Evolutionary conservation across 2,888 invertebrate genomes (phyloP), one percentile per base, ranked within the genome.

Genomic region (Spodoptera littoralis): DNA sequence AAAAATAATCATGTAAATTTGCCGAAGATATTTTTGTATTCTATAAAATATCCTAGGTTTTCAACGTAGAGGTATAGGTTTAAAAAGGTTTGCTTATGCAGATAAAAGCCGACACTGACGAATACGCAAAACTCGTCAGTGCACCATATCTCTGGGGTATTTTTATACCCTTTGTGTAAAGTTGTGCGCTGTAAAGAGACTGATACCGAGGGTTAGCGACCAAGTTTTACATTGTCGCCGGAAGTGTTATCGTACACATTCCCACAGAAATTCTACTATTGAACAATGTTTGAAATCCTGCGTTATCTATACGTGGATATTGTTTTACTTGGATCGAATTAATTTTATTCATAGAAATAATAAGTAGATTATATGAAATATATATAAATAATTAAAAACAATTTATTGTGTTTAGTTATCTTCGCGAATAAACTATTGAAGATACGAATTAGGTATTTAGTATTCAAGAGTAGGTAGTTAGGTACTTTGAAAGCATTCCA

Each of bases 241-340:
- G 64, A 41, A 44, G 42, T 36, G 50, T 63, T 73, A 65, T 70
- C 62, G 66, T 60, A 70, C 69, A 65, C 70, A 71, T 70, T 67
- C 67, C 52, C 64, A 49, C 50, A 53, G 73, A 49, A 62, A 62
- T 55, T 41, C 18, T 11, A n/a, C 42, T 41, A 24, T 41, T 57
- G 52, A 45, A 70, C 57, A 58, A 63, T 66, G 30, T 36, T 63
- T 44, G 42, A 30, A 41, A 36, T 36, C 11, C 52, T 18, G n/a
- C 51, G 11, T 63, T 54, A 50, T 67, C 50, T 42, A 51, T 61
- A 45, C n/a, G 18, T n/a, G 9, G 8, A 51, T 6, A 62, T 61
- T 13, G 11, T 22, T 24, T 18, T 12, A 18, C 42, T 47, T 46
- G 46, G 13, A 18, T 27, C 42, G 41, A 13, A 48, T 49, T 18